A percentile compares a stretch with the other conserved stretches of the same genome.
Evolutionary conservation across 1,140 invertebrate genomes (phyloP).

Genomic region (Calosoma granatense): DNA sequence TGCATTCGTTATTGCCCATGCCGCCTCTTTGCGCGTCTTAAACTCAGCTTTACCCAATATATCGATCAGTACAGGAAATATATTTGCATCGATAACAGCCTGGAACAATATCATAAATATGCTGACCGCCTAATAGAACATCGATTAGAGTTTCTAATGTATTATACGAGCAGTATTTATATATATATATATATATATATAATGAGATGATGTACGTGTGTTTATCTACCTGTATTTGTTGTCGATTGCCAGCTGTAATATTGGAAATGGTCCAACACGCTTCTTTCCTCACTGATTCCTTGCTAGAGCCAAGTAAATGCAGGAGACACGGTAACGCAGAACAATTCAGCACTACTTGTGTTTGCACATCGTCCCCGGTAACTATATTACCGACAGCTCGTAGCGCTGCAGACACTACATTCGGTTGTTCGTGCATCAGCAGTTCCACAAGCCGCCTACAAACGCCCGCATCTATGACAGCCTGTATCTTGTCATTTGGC

Average conservation of each 20-base stretch:
- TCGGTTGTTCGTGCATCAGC: constrained; percentile 80
- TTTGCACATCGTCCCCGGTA: constrained; percentile 95
- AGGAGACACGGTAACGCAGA: constrained; percentile 77
- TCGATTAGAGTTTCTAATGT: constrained; percentile 1
- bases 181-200: constrained; percentile 2
- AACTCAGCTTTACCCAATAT: constrained; percentile 88
- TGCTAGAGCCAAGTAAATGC: constrained; percentile 64
- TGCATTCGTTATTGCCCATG: constrained; percentile 97
- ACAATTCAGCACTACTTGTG: constrained; percentile 89
- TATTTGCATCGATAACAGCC: constrained; percentile 91
- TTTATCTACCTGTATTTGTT: constrained; percentile 75
- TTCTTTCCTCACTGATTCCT: constrained; percentile 89
- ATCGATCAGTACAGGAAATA: constrained; percentile 86
- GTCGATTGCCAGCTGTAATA: constrained; percentile 91
- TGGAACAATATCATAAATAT: too few relatives aligned
- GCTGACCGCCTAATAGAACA: too few relatives aligned
- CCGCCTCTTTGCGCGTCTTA: constrained; percentile 94
- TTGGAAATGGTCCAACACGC: constrained; percentile 98
- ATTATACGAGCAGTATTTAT: constrained; percentile 9
- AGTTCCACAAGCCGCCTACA: constrained; percentile 89
- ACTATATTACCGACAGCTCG: constrained; percentile 96
- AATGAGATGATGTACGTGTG: neutral
- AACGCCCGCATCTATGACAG: constrained; percentile 93
- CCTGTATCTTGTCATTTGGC: constrained; percentile 96
- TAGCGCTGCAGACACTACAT: constrained; percentile 90